Percentiles rank a stretch among this genome's conserved stretches.
Evolutionary conservation across 2,888 invertebrate species (phyloP).

Genomic region (Epinotia demarniana): DNA sequence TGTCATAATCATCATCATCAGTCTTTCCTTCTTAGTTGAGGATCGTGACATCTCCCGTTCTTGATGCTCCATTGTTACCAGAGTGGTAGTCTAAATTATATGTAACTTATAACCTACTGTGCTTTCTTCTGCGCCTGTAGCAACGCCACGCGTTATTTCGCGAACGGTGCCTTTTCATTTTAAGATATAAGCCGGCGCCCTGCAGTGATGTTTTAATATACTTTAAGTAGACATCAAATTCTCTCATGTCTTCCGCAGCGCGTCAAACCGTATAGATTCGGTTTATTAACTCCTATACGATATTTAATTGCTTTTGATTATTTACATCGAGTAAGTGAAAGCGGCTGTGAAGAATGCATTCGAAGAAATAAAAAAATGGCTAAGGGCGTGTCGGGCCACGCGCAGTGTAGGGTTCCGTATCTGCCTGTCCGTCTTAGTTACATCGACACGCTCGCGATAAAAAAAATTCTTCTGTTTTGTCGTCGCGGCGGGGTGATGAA

Average conservation of each 20-base stretch:
- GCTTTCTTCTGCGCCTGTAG: neutral
- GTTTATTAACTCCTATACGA: constrained; percentile 15
- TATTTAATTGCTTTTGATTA: constrained; percentile 1
- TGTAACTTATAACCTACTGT: constrained; percentile 5
- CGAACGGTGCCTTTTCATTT: constrained; percentile 42
- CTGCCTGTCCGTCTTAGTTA: too few relatives aligned
- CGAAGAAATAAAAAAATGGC: neutral
- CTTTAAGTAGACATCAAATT: constrained; percentile 41
- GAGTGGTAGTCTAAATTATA: too few relatives aligned
- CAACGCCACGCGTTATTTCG: constrained; percentile 38
- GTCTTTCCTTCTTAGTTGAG: too few relatives aligned
- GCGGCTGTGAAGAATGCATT: neutral
- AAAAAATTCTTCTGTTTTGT: too few relatives aligned
- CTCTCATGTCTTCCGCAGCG: constrained; percentile 38
- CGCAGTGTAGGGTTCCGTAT: too few relatives aligned
- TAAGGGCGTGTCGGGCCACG: too few relatives aligned
- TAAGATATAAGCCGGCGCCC: constrained; percentile 43
- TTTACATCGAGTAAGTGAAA: neutral
- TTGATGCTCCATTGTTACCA: too few relatives aligned
- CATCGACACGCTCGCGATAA: too few relatives aligned
- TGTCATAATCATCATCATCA: too few relatives aligned
- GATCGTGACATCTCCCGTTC: too few relatives aligned
- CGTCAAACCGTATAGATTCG: constrained; percentile 27
- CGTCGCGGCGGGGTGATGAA: too few relatives aligned
- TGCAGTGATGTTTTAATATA: constrained; percentile 42